These are phyloP conservation scores for Gastrophryne carolinensis DNA, from an alignment of 2,797 vertebrate species.

Conservation along the genomic window DNA sequence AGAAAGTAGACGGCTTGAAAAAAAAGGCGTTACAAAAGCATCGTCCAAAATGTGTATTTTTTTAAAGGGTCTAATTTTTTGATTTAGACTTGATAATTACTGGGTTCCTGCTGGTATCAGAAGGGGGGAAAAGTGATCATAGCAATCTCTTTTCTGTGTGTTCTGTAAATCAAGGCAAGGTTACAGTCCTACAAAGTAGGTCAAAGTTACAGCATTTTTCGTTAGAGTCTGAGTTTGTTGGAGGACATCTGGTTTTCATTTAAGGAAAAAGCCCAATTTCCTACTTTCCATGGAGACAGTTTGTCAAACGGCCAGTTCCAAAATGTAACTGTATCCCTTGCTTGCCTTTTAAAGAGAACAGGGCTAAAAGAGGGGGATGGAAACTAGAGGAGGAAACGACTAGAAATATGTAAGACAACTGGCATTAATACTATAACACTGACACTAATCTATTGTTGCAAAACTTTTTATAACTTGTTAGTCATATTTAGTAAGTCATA, in stretches of 20 bases:
- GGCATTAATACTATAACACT: too few relatives aligned
- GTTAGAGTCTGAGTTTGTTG: too few relatives aligned
- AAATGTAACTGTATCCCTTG: constrained; percentile 51
- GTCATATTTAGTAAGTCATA: too few relatives aligned
- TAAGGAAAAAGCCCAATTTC: constrained; percentile 33
- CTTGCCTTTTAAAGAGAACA: constrained; percentile 51
- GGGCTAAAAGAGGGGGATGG: constrained; percentile 15
- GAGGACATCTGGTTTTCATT: constrained; percentile 49
- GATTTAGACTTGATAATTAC: background rate
- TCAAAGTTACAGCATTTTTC: constrained; percentile 50
- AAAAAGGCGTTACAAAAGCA: background rate
- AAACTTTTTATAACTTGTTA: too few relatives aligned
- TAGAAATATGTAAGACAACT: constrained; percentile 44
- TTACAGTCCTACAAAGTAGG: constrained; percentile 52
- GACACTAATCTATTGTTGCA: too few relatives aligned
- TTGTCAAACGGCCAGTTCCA: constrained; percentile 54
- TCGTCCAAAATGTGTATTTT: background rate
- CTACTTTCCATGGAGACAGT: constrained; percentile 30
- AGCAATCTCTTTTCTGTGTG: background rate
- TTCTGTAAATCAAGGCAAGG: constrained; percentile 15
- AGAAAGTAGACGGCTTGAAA: background rate
- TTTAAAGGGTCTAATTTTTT: background rate
- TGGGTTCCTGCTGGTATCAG: background rate
- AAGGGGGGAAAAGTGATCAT: background rate
- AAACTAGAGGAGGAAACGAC: background rate